These are phyloP conservation scores for Amiota mariae DNA, from an alignment of 2,888 invertebrate genomes.

Conservation along the genomic window DNA sequence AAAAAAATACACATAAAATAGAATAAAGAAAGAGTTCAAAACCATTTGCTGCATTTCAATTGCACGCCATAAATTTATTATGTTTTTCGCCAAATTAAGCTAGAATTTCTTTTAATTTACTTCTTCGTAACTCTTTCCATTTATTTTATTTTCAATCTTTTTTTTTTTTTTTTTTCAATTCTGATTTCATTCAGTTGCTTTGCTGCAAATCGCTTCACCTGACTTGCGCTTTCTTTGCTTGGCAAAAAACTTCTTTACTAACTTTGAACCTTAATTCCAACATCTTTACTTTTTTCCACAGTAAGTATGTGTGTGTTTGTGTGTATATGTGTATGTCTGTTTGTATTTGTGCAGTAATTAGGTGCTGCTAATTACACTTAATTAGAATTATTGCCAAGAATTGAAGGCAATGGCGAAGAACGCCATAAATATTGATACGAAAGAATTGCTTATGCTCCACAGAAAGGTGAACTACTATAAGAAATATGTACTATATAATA, in stretches of 20 bases:
- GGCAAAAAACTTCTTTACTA: neutral
- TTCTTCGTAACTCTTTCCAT: conserved; percentile 4
- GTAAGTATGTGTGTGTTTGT: conserved; percentile 43
- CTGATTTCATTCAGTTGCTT: no score
- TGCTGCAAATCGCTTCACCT: no score
- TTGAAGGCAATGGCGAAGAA: neutral
- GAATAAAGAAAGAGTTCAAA: conserved; percentile 40
- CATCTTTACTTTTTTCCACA: conserved; percentile 32
- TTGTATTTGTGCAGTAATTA: conserved; percentile 36
- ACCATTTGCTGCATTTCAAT: conserved; percentile 59
- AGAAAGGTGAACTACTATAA: neutral
- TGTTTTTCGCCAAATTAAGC: conserved; percentile 19
- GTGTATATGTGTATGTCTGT: conserved; percentile 29
- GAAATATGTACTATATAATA: no score
- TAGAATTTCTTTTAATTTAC: conserved; percentile 26
- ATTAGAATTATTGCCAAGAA: conserved; percentile 38
- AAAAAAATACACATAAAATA: neutral
- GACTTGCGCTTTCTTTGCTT: conserved; percentile 15
- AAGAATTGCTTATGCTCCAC: no score
- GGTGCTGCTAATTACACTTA: conserved; percentile 46
- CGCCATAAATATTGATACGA: conserved; percentile 22
- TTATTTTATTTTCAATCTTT: conserved; percentile 29
- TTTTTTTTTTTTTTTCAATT: conserved; percentile 33
- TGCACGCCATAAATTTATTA: conserved; percentile 51
- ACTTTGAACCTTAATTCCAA: conserved; percentile 28